These are phyloP conservation scores for Oreonectes daqikongensis DNA, from an alignment of 2,797 vertebrate genomes.

Conservation along the genomic window DNA sequence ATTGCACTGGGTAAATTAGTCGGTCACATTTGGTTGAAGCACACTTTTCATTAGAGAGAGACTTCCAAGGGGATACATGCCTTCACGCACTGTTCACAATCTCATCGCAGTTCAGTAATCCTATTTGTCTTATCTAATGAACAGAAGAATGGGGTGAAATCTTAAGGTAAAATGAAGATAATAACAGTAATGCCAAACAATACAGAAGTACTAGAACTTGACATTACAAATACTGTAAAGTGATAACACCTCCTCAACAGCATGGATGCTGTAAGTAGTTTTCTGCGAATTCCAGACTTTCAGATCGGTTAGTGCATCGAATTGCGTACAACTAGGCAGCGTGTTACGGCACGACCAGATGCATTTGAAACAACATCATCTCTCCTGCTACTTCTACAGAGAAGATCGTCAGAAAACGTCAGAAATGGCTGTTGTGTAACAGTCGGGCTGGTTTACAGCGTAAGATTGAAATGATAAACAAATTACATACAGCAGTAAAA, in stretches of 20 bases:
- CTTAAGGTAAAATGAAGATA: background rate
- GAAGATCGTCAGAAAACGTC: background rate
- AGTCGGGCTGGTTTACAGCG: too few species aligned
- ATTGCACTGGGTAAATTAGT: constrained; percentile 36
- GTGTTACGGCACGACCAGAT: background rate
- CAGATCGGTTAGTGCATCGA: background rate
- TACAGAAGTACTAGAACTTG: background rate
- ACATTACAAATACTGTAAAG: too few species aligned
- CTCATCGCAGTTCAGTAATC: constrained; percentile 14
- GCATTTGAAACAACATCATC: background rate
- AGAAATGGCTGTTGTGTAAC: too few species aligned
- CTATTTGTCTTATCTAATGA: constrained; percentile 37
- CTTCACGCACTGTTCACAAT: constrained; percentile 1
- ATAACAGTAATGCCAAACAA: background rate
- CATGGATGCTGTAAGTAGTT: too few species aligned
- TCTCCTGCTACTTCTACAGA: background rate
- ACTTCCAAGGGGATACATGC: constrained; percentile 15
- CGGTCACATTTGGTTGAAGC: constrained; percentile 25
- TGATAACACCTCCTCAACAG: too few species aligned
- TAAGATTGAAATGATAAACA: too few species aligned
- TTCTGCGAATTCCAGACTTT: background rate
- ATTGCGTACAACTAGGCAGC: background rate
- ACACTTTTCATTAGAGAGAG: constrained; percentile 38
- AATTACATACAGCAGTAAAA: too few species aligned
- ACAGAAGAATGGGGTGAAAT: background rate